Evolutionary conservation across 2,797 vertebrate genomes (phyloP).

Genomic region (Ceryle rudis): DNA sequence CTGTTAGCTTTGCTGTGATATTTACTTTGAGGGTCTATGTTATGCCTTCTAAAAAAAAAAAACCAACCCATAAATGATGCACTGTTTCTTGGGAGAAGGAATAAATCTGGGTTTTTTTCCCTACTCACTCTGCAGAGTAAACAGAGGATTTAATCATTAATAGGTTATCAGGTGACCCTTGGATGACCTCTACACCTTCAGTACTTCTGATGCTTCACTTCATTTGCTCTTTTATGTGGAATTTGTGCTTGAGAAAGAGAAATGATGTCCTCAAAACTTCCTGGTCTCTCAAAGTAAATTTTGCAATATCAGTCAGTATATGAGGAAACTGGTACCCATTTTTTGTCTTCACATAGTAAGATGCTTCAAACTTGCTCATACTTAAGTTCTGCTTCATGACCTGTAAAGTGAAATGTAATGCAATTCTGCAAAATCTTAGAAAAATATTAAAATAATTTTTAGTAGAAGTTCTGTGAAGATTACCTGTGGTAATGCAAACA

Average conservation of each 20-base stretch:
- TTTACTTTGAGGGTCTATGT: background rate
- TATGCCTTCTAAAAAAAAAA: background rate
- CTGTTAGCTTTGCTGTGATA: background rate
- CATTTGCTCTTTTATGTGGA: background rate
- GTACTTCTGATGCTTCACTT: background rate
- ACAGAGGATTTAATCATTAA: background rate
- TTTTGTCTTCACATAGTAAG: background rate
- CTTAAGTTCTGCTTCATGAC: background rate
- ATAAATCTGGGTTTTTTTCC: background rate
- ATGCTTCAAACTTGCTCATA: background rate
- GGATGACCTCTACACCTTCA: background rate
- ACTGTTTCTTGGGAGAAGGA: background rate
- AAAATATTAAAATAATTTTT: background rate
- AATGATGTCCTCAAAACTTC: background rate
- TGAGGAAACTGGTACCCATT: background rate
- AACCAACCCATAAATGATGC: background rate
- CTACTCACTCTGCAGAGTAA: background rate
- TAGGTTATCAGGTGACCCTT: background rate
- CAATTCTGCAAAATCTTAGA: background rate
- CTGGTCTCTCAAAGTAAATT: background rate
- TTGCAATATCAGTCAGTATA: background rate
- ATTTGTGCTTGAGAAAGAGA: background rate
- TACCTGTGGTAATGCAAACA: background rate
- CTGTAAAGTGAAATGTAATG: background rate
- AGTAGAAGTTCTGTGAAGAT: background rate